Conservation (phyloP, 2,113 vertebrate species). For the Columba livia region DNA sequence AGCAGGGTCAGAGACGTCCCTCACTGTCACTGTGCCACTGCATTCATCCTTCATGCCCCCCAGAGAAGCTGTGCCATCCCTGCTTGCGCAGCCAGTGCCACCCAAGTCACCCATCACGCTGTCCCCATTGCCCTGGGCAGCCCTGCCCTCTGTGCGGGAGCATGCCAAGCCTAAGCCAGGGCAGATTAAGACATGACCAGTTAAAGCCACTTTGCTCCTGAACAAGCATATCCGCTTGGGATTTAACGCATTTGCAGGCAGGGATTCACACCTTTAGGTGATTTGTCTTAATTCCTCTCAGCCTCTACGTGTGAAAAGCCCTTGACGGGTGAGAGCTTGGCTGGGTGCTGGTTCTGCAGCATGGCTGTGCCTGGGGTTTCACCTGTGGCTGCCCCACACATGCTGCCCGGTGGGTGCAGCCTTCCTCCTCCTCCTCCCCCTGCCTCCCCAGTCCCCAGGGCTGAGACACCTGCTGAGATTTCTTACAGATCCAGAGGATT, state of each 20-base stretch:
- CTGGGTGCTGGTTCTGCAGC: not conserved
- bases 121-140: not conserved
- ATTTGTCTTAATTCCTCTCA: constrained; percentile 29
- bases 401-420: not conserved
- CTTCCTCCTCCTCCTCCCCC: not conserved
- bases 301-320: not conserved
- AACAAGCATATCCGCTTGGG: constrained; percentile 18
- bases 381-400: not conserved
- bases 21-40: fast-evolving
- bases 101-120: not conserved
- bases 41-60: fast-evolving
- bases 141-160: not conserved
- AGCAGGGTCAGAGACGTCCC: not conserved
- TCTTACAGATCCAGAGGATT: not conserved
- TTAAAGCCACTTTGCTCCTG: constrained; percentile 52
- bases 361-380: fast-evolving
- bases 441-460: no score
- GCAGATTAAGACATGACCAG: not conserved
- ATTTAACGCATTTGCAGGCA: constrained; percentile 47
- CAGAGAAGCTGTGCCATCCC: not conserved
- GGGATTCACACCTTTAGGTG: constrained; percentile 59
- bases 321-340: fast-evolving
- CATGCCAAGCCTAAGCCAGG: not conserved
- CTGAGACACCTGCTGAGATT: not conserved
- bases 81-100: not conserved